These are phyloP conservation scores for Penaeus chinensis DNA, from an alignment of 1,140 invertebrate species.

Conservation along the genomic window DNA sequence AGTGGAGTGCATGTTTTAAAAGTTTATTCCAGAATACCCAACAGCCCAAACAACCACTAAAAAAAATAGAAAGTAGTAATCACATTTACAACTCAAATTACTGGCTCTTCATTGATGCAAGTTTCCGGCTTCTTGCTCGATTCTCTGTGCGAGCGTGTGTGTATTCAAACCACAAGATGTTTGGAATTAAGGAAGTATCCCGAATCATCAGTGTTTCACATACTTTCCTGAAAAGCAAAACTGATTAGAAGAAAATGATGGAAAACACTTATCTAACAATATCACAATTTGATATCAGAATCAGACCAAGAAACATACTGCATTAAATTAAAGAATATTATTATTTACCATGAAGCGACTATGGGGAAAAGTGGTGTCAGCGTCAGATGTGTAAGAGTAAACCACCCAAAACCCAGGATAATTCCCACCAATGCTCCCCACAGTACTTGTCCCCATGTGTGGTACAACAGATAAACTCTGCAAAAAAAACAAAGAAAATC, in stretches of 20 bases:
- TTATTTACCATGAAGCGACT: constrained; percentile 79
- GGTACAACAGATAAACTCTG: constrained; percentile 88
- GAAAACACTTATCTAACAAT: neutral
- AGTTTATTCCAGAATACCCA: no score
- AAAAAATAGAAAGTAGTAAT: no score
- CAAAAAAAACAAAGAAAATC: constrained; percentile 63
- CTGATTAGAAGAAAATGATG: constrained; percentile 44
- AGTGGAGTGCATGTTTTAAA: no score
- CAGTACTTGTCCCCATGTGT: constrained; percentile 84
- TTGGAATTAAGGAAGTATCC: constrained; percentile 92
- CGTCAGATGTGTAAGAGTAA: constrained; percentile 80
- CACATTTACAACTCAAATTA: constrained; percentile 71
- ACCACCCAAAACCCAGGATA: constrained; percentile 80
- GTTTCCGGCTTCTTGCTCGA: constrained; percentile 74
- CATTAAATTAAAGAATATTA: constrained; percentile 45
- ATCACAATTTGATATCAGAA: neutral
- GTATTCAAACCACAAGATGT: constrained; percentile 95
- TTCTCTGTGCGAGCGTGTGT: constrained; percentile 81
- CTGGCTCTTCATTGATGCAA: constrained; percentile 88
- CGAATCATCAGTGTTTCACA: constrained; percentile 88
- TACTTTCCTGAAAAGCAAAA: constrained; percentile 77
- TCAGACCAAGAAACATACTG: neutral
- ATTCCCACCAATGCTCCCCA: constrained; percentile 78
- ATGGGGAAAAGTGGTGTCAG: constrained; percentile 88
- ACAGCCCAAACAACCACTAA: no score